Conservation (phyloP, 2,888 invertebrate species). For the Macaria liturata region DNA sequence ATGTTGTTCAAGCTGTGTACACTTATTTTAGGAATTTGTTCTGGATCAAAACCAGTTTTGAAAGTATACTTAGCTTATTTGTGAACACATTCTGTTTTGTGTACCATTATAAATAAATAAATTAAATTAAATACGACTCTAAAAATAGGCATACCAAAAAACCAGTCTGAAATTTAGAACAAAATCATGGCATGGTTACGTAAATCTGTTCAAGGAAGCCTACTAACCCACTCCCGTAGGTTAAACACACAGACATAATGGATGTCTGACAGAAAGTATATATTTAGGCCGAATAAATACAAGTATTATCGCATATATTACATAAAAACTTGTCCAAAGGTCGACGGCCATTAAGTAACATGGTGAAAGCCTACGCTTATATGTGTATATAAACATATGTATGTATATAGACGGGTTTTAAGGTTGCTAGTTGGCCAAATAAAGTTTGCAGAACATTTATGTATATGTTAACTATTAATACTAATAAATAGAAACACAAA, state of each 20-base stretch:
- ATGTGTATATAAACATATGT: neutral
- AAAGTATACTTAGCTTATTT: too few species aligned
- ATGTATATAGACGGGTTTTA: neutral
- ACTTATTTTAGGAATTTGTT: too few species aligned
- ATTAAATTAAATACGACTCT: too few species aligned
- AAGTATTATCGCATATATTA: slow-evolving; percentile 42
- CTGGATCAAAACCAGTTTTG: too few species aligned
- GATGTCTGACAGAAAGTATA: slow-evolving; percentile 22
- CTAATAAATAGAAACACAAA: neutral
- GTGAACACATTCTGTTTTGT: too few species aligned
- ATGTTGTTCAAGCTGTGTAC: too few species aligned
- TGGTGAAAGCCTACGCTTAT: slow-evolving; percentile 64
- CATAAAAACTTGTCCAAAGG: slow-evolving; percentile 49
- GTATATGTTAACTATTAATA: too few species aligned
- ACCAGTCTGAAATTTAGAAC: neutral
- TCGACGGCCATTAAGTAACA: slow-evolving; percentile 63
- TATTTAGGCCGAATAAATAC: slow-evolving; percentile 32
- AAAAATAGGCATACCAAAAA: neutral
- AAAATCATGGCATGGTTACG: slow-evolving; percentile 3
- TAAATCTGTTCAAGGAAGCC: slow-evolving; percentile 7
- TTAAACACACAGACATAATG: slow-evolving; percentile 23
- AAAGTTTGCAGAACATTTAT: too few species aligned
- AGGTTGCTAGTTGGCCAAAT: slow-evolving; percentile 9
- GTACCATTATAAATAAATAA: too few species aligned
- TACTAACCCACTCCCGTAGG: slow-evolving; percentile 13